Evolutionary conservation across 2,113 vertebrate species (phyloP).

Genomic region (Rhagologus leucostigma): DNA sequence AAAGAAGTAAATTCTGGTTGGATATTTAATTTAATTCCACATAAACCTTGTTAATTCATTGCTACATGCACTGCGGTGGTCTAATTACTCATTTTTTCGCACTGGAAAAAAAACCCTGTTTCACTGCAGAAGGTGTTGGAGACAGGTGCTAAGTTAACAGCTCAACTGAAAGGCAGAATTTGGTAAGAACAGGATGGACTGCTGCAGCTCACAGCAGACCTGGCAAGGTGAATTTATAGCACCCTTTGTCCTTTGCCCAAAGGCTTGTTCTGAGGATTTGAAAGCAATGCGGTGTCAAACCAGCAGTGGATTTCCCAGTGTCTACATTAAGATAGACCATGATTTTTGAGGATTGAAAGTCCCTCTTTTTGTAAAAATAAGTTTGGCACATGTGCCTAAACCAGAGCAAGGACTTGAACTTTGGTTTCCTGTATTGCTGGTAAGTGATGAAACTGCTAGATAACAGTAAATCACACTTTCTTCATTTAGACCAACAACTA

Average conservation of each 20-base stretch:
- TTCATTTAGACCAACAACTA: neutral
- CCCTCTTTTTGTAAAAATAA: neutral
- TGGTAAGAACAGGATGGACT: neutral
- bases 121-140: neutral
- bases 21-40: neutral
- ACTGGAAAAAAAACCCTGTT: fast-evolving
- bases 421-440: neutral
- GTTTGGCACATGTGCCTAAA: neutral
- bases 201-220: neutral
- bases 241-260: neutral
- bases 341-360: neutral
- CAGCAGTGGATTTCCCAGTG: neutral
- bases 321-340: neutral
- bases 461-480: neutral
- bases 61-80: neutral
- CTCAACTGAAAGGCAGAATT: neutral
- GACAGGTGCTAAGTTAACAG: neutral
- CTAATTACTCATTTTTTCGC: neutral
- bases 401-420: neutral
- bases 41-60: neutral
- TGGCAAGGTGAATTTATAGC: neutral
- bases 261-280: neutral
- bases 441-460: neutral
- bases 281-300: neutral
- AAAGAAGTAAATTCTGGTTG: neutral